phyloP scores from a whole-genome alignment of 1,140 invertebrate genomes.

The Cyphomyrmex costatus region DNA sequence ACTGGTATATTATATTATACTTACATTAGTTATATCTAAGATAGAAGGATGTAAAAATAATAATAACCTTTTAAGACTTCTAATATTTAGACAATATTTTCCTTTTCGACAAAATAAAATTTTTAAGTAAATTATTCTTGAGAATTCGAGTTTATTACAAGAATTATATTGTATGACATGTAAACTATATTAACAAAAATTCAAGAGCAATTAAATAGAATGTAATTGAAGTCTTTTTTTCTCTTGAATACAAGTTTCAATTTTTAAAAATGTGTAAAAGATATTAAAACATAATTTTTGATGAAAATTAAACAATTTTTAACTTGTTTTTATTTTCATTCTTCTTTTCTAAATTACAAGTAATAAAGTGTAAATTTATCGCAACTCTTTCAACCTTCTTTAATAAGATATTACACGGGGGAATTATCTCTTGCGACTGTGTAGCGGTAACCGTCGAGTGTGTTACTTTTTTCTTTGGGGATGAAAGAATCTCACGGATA shows the following conservation, averaged over 20 bases:
- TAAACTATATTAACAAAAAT: not conserved
- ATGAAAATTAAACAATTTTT: not conserved
- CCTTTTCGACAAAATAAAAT: too few species aligned
- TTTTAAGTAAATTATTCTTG: too few species aligned
- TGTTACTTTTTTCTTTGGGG: constrained; percentile 36
- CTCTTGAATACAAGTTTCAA: not conserved
- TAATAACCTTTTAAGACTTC: too few species aligned
- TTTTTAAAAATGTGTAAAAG: not conserved
- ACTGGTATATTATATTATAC: too few species aligned
- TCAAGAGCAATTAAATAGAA: not conserved
- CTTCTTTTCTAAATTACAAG: not conserved
- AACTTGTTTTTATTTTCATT: not conserved
- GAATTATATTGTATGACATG: not conserved
- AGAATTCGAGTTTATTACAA: too few species aligned
- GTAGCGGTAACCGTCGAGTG: constrained; percentile 4
- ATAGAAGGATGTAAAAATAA: too few species aligned
- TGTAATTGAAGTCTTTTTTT: not conserved
- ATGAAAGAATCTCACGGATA: constrained; percentile 52
- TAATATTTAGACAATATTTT: too few species aligned
- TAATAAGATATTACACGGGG: not conserved
- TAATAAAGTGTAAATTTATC: not conserved
- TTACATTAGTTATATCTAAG: too few species aligned
- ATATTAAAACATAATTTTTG: not conserved
- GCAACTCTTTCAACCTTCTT: not conserved
- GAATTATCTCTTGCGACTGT: not conserved